Percentiles rank a stretch among this genome's conserved stretches.
Conservation (phyloP, 2,113 vertebrate genomes). For the Pholis gunnellus region DNA sequence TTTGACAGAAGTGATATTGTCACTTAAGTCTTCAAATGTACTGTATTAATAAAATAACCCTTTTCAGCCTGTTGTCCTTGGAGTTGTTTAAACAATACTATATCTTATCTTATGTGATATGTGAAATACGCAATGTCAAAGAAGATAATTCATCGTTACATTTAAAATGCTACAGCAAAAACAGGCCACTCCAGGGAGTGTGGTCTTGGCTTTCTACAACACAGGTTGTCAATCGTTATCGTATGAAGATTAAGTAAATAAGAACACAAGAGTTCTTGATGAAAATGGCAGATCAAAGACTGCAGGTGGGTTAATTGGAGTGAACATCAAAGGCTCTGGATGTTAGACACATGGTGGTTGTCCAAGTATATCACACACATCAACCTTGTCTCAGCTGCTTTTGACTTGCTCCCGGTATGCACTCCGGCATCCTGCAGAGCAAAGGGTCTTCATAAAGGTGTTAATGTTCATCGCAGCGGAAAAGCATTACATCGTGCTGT, state of each 20-base stretch:
- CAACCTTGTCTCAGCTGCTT: constrained; percentile 17
- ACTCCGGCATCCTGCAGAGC: not conserved
- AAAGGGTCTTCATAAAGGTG: constrained; percentile 21
- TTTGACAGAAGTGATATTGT: not conserved
- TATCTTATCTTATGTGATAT: not conserved
- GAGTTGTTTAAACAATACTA: not conserved
- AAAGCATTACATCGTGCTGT: constrained; percentile 15
- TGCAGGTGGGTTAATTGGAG: constrained; percentile 57
- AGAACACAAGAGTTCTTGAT: constrained; percentile 39
- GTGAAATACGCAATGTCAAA: constrained; percentile 9
- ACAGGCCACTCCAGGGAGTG: not conserved
- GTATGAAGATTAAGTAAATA: not conserved
- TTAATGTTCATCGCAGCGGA: constrained; percentile 32
- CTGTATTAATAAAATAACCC: not conserved
- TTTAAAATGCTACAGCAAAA: not conserved
- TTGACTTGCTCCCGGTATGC: constrained; percentile 3
- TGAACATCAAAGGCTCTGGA: constrained; percentile 49
- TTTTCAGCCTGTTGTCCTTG: not conserved
- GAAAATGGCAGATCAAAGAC: constrained; percentile 62
- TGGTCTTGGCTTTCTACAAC: not conserved
- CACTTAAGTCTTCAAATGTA: not conserved
- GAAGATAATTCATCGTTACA: constrained; percentile 10
- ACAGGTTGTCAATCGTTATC: constrained; percentile 19
- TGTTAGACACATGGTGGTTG: constrained; percentile 23
- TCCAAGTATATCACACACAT: constrained; percentile 20